Percentiles rank a stretch among this genome's conserved stretches.
phyloP scores from a whole-genome alignment of 2,113 vertebrate species.

The Vombatus ursinus region DNA sequence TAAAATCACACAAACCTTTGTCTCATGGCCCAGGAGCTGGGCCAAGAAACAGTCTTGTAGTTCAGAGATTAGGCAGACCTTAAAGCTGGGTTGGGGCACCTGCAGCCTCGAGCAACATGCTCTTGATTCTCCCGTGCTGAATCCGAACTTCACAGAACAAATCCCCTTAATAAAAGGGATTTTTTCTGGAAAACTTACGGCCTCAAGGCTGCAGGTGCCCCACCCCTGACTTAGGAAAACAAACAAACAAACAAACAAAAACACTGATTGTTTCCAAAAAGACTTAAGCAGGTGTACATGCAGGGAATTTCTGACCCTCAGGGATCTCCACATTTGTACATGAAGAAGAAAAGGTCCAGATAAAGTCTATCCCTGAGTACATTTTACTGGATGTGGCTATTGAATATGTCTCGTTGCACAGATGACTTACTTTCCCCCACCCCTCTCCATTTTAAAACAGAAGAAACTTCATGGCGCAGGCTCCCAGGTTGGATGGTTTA shows the following conservation, averaged over 20 bases:
- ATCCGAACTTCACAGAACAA: too few species aligned
- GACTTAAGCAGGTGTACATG: neutral
- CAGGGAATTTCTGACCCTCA: neutral
- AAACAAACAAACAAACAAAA: too few species aligned
- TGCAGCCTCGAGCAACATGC: too few species aligned
- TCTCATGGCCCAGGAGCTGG: neutral
- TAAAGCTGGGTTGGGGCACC: too few species aligned
- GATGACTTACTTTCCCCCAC: conserved; percentile 69
- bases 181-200: too few species aligned
- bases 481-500: conserved; percentile 84
- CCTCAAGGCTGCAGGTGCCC: too few species aligned
- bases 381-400: neutral
- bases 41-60: neutral
- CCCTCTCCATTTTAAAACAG: conserved; percentile 18
- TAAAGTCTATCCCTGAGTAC: neutral
- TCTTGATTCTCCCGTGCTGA: too few species aligned
- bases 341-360: neutral
- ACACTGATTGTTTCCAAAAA: neutral
- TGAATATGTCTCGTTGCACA: conserved; percentile 49
- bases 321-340: neutral
- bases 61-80: neutral
- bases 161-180: too few species aligned
- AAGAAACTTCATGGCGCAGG: conserved; percentile 82
- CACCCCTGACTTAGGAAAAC: neutral
- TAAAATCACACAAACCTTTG: neutral